phyloP scores from a whole-genome alignment of 2,113 vertebrate genomes.

The Istiophorus platypterus region DNA sequence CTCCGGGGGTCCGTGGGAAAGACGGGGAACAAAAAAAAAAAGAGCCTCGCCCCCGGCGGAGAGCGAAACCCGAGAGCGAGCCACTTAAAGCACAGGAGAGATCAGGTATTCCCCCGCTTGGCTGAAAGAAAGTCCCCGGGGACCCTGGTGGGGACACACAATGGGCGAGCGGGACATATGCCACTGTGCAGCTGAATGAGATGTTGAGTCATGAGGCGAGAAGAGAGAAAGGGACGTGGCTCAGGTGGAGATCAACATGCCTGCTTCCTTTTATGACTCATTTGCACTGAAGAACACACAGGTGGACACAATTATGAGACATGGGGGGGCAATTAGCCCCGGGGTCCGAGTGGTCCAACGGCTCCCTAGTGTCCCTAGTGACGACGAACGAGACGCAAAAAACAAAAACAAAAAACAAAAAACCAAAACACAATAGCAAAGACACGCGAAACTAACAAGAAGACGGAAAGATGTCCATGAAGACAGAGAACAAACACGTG shows the following conservation, averaged over 20 bases:
- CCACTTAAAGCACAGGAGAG: constrained; percentile 70
- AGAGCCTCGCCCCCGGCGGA: constrained; percentile 45
- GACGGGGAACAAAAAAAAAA: constrained; percentile 52
- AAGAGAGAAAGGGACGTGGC: neutral
- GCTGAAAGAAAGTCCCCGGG: constrained; percentile 62
- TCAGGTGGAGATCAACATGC: neutral
- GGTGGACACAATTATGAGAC: neutral
- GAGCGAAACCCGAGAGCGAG: constrained; percentile 61
- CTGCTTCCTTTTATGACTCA: neutral
- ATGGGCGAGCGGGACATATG: constrained; percentile 56
- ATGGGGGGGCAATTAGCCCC: neutral
- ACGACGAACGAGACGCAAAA: neutral
- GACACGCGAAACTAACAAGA: no score
- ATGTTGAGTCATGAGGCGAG: constrained; percentile 21
- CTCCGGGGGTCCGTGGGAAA: constrained; percentile 70
- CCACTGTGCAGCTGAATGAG: constrained; percentile 29
- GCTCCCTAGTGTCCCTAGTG: neutral
- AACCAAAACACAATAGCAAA: no score
- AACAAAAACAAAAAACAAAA: neutral
- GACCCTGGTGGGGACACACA: constrained; percentile 53
- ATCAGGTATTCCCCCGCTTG: constrained; percentile 68
- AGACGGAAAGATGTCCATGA: neutral
- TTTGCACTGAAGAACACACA: constrained; percentile 21
- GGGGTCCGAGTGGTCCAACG: neutral
- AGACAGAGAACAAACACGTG: no score